Base-by-base conservation (phyloP, 2,888 invertebrate genomes). In the Oxytorus armatus region DNA sequence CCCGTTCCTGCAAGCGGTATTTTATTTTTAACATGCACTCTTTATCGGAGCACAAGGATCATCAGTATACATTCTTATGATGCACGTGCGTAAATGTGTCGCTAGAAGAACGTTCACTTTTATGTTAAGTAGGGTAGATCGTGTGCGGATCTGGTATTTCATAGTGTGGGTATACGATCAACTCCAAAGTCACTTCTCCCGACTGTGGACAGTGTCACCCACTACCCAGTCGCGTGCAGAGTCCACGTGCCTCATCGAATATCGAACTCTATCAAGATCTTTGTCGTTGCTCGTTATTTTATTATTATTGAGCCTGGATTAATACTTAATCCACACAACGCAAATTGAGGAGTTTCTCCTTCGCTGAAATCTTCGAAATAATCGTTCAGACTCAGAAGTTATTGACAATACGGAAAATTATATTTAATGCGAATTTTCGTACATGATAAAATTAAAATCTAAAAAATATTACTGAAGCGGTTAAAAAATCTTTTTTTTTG, bases 41-140 rank as follows among this genome's bases (percentile, higher is more conserved):
- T 65, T 75, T 49, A 33, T 42, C 21, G 51, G 42, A 18, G 7
- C 23, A 21, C 53, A 53, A 59, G 65, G 51, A 75, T 79, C 51
- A 10, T 39, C 25, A 23, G 21, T 23, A 25, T 29, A 16, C 14
- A 42, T 21, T 44, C 14, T 23, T 51, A 55, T 47, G 23, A 69
- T 68, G 59, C 74, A 69, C 74, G 69, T 65, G 78, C 61, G 68
- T 51, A 47, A 68, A 68, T 42, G 69, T 29, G 51, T 53, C 42
- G 29, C 4, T 29, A 23, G 51, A 44, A 49, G 72, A 70, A 75
- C 83, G 72, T 82, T 82, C 81, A 83, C 84, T 83, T 83, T 82
- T 83, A 81, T 81, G 82, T 59, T 75, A 72, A 84, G 57, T 10
- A 77, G 72, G 73, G 53, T 81, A 59, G 72, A 33, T 11, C 29